Evolutionary conservation across 1,140 invertebrate genomes (phyloP), one percentile per base, ranked within the genome.

Genomic region (Papilio polytes): DNA sequence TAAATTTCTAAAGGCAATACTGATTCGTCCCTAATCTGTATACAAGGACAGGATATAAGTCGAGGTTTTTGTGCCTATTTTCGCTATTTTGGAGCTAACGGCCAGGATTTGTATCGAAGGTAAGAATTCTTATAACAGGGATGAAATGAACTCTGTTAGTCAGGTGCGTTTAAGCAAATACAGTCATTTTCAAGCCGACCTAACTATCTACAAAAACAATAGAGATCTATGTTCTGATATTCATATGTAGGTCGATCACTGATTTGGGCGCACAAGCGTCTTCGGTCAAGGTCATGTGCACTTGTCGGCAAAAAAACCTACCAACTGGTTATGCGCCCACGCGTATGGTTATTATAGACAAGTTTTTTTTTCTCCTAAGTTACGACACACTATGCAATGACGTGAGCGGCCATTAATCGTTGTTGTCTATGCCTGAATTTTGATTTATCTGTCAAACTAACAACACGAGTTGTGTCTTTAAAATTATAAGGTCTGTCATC

Each of bases 271-370:
- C 80, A 74, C 76, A 82, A 78, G 80, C 80, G 76, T 80, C 85
- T 81, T 63, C 88, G 90, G 90, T 92, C 90, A 93, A 92, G 91
- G 90, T 83, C 90, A 84, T 85, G 81, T 89, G 88, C 88, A 93
- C 90, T 88, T 89, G 89, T 70, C 82, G 84, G 89, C 90, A 92
- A 94, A 94, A 87, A 78, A 92, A 91, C 85, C 80, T 31, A 44
- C 76, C 82, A 89, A 91, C 91, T 86, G 90, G 91, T 94, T 91
- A 84, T 85, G 85, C 83, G 84, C 87, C 84, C 84, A 86, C 87
- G 85, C 84, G 85, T 88, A 80, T 78, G 85, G 81, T 87, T 89
- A 90, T 86, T 83, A 87, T 87, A 87, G 84, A 74, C 83, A 63
- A 76, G 80, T 88, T 89, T 90, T 88, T 88, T 88, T 83, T 84